A percentile compares a stretch with the other conserved stretches of the same genome.
Evolutionary conservation across 1,140 invertebrate species (phyloP).

Genomic region (Phocides pigmalion): DNA sequence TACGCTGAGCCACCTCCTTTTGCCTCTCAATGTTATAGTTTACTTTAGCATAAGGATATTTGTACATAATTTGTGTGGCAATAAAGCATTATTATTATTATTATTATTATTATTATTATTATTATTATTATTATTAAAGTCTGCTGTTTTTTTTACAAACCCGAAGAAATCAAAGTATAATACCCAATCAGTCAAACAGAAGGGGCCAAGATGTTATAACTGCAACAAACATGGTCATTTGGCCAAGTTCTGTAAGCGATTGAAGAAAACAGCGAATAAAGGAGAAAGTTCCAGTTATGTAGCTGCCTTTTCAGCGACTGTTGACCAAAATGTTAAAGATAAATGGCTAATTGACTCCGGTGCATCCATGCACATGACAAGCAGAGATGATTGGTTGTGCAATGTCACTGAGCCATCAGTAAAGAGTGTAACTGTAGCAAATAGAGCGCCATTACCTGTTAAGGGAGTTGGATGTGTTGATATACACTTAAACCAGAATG

Average conservation of each 20-base stretch:
- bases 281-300: conserved; percentile 46
- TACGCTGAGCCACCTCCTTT: no score
- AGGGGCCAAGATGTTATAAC: background rate
- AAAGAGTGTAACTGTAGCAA: conserved; percentile 41
- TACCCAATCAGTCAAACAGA: background rate
- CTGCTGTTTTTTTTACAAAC: background rate
- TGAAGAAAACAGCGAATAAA: conserved; percentile 37
- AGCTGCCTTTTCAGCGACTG: conserved; percentile 44
- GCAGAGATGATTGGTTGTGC: conserved; percentile 36
- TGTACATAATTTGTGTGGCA: no score
- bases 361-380: conserved; percentile 45
- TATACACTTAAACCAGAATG: conserved; percentile 27
- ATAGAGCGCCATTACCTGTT: conserved; percentile 40
- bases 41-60: no score
- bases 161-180: background rate
- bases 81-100: no score
- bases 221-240: conserved; percentile 43
- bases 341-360: conserved; percentile 49
- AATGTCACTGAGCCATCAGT: conserved; percentile 42
- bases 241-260: conserved; percentile 41
- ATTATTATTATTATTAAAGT: no score
- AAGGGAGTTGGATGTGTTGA: conserved; percentile 36
- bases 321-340: conserved; percentile 19
- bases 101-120: no score
- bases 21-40: no score